phyloP scores from a whole-genome alignment of 2,113 vertebrate genomes.

The Perca flavescens region DNA sequence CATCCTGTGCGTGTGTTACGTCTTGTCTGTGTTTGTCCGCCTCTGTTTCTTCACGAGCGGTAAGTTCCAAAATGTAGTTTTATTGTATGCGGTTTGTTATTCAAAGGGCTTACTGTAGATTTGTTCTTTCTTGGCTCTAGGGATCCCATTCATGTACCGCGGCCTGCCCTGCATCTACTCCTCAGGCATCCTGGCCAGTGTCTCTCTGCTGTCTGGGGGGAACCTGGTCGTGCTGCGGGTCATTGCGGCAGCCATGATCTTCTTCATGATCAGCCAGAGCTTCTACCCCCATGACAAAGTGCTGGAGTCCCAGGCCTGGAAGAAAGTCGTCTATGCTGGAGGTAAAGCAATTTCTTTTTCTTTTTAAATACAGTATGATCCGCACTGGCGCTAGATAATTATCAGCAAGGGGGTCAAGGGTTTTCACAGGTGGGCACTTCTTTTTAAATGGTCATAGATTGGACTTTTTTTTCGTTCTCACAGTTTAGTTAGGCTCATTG shows the following conservation, averaged over 20 bases:
- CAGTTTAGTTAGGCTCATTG: too few relatives aligned
- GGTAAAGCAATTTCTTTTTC: conserved; percentile 77
- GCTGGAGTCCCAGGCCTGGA: conserved; percentile 94
- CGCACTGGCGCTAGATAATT: too few relatives aligned
- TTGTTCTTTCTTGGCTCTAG: conserved; percentile 63
- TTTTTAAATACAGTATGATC: too few relatives aligned
- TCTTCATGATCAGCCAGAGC: conserved; percentile 92
- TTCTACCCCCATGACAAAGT: conserved; percentile 93
- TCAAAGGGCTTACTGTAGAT: not conserved
- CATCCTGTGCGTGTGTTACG: conserved; percentile 88
- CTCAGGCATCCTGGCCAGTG: conserved; percentile 88
- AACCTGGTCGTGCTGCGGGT: conserved; percentile 83
- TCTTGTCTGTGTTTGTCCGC: conserved; percentile 87
- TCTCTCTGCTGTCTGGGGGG: conserved; percentile 87
- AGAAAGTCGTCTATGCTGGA: conserved; percentile 91
- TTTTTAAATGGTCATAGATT: too few relatives aligned
- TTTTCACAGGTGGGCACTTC: too few relatives aligned
- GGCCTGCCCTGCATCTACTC: conserved; percentile 94
- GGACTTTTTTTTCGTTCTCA: too few relatives aligned
- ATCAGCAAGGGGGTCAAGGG: too few relatives aligned
- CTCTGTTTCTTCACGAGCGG: conserved; percentile 92
- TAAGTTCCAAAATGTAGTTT: conserved; percentile 60
- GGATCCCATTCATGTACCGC: conserved; percentile 89
- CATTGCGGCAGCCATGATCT: conserved; percentile 86
- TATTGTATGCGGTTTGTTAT: not conserved